phyloP scores from a whole-genome alignment of 2,888 invertebrate genomes.

The Idaea straminata region DNA sequence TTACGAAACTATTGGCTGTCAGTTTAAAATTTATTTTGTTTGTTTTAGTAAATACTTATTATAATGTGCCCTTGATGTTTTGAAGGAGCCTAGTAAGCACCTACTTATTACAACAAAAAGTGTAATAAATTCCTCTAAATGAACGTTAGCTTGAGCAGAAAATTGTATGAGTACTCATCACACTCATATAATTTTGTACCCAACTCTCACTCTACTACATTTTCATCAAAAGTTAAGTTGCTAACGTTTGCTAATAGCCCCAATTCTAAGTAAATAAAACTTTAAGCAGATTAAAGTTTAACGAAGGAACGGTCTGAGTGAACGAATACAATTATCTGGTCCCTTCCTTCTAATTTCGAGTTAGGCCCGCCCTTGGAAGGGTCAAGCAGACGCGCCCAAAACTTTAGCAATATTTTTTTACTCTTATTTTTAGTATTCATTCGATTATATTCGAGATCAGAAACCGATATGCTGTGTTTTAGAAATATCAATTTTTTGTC shows the following conservation, averaged over 20 bases:
- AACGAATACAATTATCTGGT: slow-evolving; percentile 70
- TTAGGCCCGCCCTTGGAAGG: slow-evolving; percentile 52
- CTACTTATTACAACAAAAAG: neutral
- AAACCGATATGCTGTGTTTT: neutral
- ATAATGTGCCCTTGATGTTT: neutral
- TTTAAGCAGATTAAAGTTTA: slow-evolving; percentile 76
- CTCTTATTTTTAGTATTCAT: slow-evolving; percentile 1
- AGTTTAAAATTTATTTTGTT: slow-evolving; percentile 12
- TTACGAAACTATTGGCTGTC: neutral
- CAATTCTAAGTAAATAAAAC: slow-evolving; percentile 76
- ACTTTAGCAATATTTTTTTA: slow-evolving; percentile 5
- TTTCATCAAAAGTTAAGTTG: slow-evolving; percentile 46
- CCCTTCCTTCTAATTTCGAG: slow-evolving; percentile 75
- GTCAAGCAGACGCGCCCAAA: slow-evolving; percentile 41
- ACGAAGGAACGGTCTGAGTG: slow-evolving; percentile 49
- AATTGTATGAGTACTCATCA: slow-evolving; percentile 13
- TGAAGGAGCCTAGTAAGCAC: neutral
- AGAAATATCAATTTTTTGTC: slow-evolving; percentile 11
- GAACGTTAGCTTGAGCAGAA: neutral
- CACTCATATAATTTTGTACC: slow-evolving; percentile 14
- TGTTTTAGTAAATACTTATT: slow-evolving; percentile 5
- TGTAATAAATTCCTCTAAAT: neutral
- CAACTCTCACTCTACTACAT: slow-evolving; percentile 41
- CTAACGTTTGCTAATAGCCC: slow-evolving; percentile 68
- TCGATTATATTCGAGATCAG: neutral